These are phyloP conservation scores for Petrophora chlorosata DNA, from an alignment of 2,888 invertebrate genomes.

Conservation along the genomic window DNA sequence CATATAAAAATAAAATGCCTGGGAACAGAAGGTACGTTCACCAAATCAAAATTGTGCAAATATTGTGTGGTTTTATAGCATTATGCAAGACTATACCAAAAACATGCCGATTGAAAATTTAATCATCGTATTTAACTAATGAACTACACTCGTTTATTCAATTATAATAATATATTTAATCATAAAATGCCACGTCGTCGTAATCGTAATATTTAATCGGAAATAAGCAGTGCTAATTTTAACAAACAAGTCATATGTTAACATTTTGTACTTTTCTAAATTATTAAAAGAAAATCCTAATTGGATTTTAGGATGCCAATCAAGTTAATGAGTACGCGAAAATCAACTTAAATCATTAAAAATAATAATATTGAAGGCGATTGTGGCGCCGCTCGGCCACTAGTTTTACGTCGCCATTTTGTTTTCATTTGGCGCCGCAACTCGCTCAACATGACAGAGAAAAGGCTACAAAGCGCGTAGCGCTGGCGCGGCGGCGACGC, in stretches of 20 bases:
- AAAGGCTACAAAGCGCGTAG: conserved; percentile 1
- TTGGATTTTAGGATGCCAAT: no score
- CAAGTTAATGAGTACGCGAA: no score
- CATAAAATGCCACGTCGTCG: background rate
- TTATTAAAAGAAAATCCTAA: no score
- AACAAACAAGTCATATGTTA: no score
- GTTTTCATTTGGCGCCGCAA: conserved; percentile 30
- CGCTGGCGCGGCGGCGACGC: conserved; percentile 11
- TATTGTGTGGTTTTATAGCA: no score
- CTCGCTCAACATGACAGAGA: background rate
- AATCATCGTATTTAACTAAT: no score
- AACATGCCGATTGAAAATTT: no score
- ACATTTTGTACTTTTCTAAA: no score
- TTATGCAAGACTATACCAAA: no score
- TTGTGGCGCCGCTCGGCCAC: conserved; percentile 1
- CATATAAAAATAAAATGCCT: conserved; percentile 57
- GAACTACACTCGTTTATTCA: no score
- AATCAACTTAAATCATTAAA: background rate
- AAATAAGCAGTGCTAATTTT: no score
- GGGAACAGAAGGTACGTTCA: conserved; percentile 63
- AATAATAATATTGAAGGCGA: background rate
- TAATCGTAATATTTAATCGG: background rate
- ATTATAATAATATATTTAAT: background rate
- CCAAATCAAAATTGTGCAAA: conserved; percentile 10
- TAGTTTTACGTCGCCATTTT: conserved; percentile 36